These are phyloP conservation scores for Poeciliopsis retropinna DNA, from an alignment of 2,113 vertebrate species.

Conservation along the genomic window DNA sequence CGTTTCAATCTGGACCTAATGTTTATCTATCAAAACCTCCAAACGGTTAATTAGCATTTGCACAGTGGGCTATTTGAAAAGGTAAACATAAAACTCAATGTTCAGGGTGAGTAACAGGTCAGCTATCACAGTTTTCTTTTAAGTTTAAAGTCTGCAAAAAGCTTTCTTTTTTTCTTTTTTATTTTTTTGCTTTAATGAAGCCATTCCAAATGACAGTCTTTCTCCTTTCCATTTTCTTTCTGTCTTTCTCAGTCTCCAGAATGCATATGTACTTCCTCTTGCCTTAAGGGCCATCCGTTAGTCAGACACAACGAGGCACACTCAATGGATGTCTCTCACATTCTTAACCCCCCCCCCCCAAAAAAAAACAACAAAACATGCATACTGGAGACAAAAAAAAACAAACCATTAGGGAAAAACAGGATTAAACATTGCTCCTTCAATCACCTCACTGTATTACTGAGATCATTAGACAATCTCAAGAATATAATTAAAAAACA, in stretches of 20 bases:
- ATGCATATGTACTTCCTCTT: constrained; percentile 50
- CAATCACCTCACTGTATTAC: constrained; percentile 18
- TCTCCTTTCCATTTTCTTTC: constrained; percentile 1
- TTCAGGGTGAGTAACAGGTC: constrained; percentile 2
- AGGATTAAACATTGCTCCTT: constrained; percentile 35
- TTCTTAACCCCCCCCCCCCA: too few relatives aligned
- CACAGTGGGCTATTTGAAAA: constrained; percentile 3
- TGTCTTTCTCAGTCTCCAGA: constrained; percentile 1
- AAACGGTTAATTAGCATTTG: constrained; percentile 28
- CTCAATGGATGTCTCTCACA: constrained; percentile 47
- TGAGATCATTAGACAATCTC: constrained; percentile 43
- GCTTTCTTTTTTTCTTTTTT: neutral
- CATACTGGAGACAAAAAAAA: constrained; percentile 1
- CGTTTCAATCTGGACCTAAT: neutral
- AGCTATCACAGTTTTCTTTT: constrained; percentile 4
- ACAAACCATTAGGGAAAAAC: constrained; percentile 28
- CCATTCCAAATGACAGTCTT: constrained; percentile 1
- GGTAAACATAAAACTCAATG: constrained; percentile 19
- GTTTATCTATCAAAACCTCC: constrained; percentile 4
- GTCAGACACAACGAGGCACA: constrained; percentile 60
- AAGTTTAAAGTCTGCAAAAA: constrained; percentile 29
- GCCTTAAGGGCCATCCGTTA: constrained; percentile 53
- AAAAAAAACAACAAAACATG: constrained; percentile 61
- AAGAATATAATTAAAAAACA: constrained; percentile 12
- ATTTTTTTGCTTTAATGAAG: constrained; percentile 10